Evolutionary conservation across 2,797 vertebrate genomes (phyloP).

Genomic region (Rhabdomys pumilio): DNA sequence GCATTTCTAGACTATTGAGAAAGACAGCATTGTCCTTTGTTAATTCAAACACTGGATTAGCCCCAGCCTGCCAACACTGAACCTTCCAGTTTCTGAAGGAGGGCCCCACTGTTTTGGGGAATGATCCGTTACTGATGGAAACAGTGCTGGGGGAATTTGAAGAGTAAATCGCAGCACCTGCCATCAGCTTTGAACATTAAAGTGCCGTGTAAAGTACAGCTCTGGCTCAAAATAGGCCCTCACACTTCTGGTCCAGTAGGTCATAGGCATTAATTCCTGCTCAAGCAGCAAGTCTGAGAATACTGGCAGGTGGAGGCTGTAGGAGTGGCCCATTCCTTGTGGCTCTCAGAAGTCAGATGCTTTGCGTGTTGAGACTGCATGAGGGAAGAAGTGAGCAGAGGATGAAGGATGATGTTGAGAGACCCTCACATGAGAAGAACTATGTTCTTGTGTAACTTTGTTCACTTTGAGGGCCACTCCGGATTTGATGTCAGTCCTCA

Average conservation of each 20-base stretch:
- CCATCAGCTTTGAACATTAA: constrained; percentile 83
- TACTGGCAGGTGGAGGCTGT: constrained; percentile 73
- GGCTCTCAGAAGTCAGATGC: constrained; percentile 73
- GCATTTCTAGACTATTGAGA: background rate
- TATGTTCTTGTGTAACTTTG: background rate
- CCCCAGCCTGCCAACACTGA: background rate
- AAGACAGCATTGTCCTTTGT: background rate
- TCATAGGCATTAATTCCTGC: constrained; percentile 86
- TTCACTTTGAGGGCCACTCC: background rate
- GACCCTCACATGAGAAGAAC: constrained; percentile 47
- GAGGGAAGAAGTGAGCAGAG: constrained; percentile 64
- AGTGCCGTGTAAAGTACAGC: constrained; percentile 84
- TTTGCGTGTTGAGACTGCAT: constrained; percentile 75
- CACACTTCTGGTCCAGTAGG: constrained; percentile 87
- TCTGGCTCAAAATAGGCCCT: constrained; percentile 87
- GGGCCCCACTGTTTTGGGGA: constrained; percentile 74
- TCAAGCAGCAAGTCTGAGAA: constrained; percentile 75
- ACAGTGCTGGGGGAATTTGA: constrained; percentile 81
- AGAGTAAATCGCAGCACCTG: constrained; percentile 86
- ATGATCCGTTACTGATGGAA: constrained; percentile 84
- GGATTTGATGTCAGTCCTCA: background rate
- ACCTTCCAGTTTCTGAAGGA: background rate
- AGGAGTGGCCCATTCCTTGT: constrained; percentile 52
- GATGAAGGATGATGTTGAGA: background rate
- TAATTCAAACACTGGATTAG: background rate